A percentile compares a stretch with the other conserved stretches of the same genome.
These are phyloP conservation scores for Philhelius pedissequus DNA, from an alignment of 2,888 invertebrate species.

Conservation along the genomic window DNA sequence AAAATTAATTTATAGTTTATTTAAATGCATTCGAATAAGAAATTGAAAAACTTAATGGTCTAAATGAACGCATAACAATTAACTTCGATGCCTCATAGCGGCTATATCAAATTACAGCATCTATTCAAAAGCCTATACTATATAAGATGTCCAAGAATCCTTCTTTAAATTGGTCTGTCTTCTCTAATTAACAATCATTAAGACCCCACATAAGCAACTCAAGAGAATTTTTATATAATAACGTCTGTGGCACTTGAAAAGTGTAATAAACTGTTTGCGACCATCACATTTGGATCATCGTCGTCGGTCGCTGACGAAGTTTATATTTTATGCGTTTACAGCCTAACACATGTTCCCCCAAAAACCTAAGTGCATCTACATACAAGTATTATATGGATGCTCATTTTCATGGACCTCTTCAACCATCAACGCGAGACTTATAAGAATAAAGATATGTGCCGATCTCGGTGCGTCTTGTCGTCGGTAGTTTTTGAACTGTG, in stretches of 20 bases:
- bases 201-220: conserved; percentile 28
- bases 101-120: neutral
- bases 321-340: neutral
- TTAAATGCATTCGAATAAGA: neutral
- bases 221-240: neutral
- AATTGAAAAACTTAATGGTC: neutral
- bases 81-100: neutral
- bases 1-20: too few relatives aligned
- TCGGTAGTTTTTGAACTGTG: conserved; percentile 35
- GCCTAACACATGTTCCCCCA: conserved; percentile 35
- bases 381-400: neutral
- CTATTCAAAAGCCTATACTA: neutral
- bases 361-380: conserved; percentile 25
- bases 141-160: neutral
- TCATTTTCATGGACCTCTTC: conserved; percentile 43
- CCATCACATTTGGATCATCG: conserved; percentile 7
- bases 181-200: conserved; percentile 2
- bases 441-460: conserved; percentile 6
- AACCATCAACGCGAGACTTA: conserved; percentile 39
- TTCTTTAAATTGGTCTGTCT: neutral
- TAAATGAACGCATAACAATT: neutral
- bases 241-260: conserved; percentile 36
- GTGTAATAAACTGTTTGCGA: conserved; percentile 35
- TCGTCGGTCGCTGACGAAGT: neutral
- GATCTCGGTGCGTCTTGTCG: neutral